These are phyloP conservation scores for Melopsittacus undulatus DNA, from an alignment of 2,797 vertebrate genomes.

Conservation along the genomic window DNA sequence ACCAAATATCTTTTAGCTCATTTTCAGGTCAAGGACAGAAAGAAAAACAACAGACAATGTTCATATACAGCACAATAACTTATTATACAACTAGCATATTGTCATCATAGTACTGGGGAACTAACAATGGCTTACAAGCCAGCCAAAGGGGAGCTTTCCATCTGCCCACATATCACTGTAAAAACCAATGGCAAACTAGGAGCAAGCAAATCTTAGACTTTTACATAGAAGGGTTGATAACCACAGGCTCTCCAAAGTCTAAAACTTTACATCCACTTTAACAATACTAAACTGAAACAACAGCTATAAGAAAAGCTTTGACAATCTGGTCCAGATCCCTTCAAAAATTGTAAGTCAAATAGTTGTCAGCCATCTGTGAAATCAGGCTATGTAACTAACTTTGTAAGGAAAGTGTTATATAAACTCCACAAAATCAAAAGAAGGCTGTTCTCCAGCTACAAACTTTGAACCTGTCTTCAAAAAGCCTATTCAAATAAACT, in stretches of 20 bases:
- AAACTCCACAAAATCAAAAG: neutral
- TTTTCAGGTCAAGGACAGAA: conserved; percentile 23
- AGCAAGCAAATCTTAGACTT: neutral
- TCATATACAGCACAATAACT: neutral
- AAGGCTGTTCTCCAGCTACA: neutral
- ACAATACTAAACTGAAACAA: neutral
- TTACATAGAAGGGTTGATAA: neutral
- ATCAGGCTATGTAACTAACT: neutral
- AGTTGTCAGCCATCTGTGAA: neutral
- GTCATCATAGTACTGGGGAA: neutral
- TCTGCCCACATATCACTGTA: neutral
- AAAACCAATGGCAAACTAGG: neutral
- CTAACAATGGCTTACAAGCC: neutral
- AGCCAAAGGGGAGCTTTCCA: neutral
- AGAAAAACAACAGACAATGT: neutral
- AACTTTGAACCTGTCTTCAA: neutral
- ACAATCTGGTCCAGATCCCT: neutral
- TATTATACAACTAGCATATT: neutral
- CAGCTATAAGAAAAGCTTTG: neutral
- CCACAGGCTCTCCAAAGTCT: neutral
- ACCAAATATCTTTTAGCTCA: neutral
- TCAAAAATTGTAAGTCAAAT: neutral
- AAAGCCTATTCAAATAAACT: neutral
- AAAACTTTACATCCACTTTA: neutral
- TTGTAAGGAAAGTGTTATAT: neutral